Base-by-base conservation (phyloP, 2,888 invertebrate genomes). In the Metalampra italica region DNA sequence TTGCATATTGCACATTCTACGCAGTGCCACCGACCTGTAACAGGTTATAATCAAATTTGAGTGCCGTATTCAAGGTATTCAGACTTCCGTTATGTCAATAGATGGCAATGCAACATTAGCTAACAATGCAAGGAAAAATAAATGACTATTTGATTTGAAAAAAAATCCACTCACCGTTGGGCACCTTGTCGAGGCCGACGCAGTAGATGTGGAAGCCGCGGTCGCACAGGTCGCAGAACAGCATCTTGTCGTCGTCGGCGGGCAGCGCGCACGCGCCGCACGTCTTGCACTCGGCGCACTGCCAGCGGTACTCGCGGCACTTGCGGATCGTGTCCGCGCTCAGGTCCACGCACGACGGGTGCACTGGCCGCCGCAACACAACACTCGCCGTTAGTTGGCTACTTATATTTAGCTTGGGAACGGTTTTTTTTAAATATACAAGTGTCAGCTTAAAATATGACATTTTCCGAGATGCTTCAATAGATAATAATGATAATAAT, bases 221-320 rank as follows among this genome's bases (percentile, higher is more conserved):
- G 87, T 98, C 98, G 86, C 98, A 98, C 70, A 95, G 93, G 81
- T 98, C 97, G 82, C 98, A 98, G 86, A 95, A 97, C 70, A 98
- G 91, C 96, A 97, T 97, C 85, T 96, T 95, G 71, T 96, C 96
- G 87, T 95, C 96, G 77, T 95, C 94, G 58, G 93, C 93, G 34
- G 94, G 93, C 75, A 94, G 94, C 63, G 92, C 92, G 81, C 98
- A 98, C 59, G 93, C 92, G 56, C 94, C 93, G 86, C 98, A 98
- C 44, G 93, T 93, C 90, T 98, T 98, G 83, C 98, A 98, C 65
- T 96, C 97, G 61, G 95, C 95, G 77, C 98, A 98, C 82, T 96
- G 96, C 98, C 98, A 98, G 68, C 93, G 91, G 82, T 98, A 98
- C 57, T 93, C 93, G 68, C 94, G 93, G 56, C 96, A 95, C 61